These are phyloP conservation scores for Calameuta pallipes DNA, from an alignment of 2,888 invertebrate genomes.

Conservation along the genomic window DNA sequence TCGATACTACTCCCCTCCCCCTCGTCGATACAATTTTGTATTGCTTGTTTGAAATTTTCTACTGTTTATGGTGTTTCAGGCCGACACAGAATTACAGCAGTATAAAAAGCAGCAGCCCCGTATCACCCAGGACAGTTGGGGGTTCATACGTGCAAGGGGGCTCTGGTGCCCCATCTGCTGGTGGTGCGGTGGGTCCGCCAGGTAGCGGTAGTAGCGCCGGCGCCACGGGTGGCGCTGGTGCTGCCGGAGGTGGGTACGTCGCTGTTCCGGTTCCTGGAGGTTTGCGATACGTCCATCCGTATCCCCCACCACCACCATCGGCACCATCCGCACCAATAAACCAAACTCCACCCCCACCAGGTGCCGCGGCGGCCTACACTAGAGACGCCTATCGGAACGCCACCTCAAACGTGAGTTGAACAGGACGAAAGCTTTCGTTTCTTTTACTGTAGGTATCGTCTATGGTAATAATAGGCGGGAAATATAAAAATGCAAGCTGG, in stretches of 20 bases:
- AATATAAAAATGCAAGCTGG: neutral
- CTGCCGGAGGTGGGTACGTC: slow-evolving; percentile 39
- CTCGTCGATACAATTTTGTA: neutral
- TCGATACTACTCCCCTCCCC: too few species aligned
- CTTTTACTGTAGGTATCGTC: neutral
- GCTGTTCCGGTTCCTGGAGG: slow-evolving; percentile 67
- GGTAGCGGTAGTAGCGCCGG: slow-evolving; percentile 30
- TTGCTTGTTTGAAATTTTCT: neutral
- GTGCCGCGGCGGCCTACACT: slow-evolving; percentile 60
- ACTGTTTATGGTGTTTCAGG: slow-evolving; percentile 42
- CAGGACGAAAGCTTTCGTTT: neutral
- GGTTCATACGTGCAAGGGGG: slow-evolving; percentile 54
- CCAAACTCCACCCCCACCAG: slow-evolving; percentile 65
- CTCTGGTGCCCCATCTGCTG: slow-evolving; percentile 54
- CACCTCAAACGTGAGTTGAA: slow-evolving; percentile 55
- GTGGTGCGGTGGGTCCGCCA: slow-evolving; percentile 59
- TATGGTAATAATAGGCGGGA: neutral
- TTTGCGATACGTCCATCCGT: slow-evolving; percentile 61
- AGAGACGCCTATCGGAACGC: slow-evolving; percentile 60
- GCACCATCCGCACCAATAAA: slow-evolving; percentile 56
- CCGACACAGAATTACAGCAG: slow-evolving; percentile 61
- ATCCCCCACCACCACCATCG: slow-evolving; percentile 57
- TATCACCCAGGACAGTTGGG: slow-evolving; percentile 60
- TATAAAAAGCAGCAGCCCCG: slow-evolving; percentile 62
- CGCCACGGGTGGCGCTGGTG: slow-evolving; percentile 26